Base-by-base conservation (phyloP, 2,888 invertebrate genomes). In the Tanypteryx hageni region DNA sequence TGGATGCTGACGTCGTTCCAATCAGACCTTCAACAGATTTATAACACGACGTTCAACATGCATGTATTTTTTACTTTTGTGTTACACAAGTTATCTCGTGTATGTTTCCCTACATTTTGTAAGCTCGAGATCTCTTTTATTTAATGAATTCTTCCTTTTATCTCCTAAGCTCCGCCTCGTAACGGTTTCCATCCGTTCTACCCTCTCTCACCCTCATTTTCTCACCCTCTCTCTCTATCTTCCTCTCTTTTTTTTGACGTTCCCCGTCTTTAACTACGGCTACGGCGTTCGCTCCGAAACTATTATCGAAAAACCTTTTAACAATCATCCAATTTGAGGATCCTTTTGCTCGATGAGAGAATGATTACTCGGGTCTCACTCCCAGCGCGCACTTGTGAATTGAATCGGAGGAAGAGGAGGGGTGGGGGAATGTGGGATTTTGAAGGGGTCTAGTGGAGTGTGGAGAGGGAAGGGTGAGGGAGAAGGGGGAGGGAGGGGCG, bases 291-390 rank as follows among this genome's bases (percentile, higher is more conserved):
- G 56, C 83, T 83, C n/a, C 83, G n/a, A 83, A 83, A 83, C 56
- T 83, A 83, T 83, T 57, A 83, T 83, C 56, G 83, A 31, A 82
- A 83, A 83, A 83, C 56, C 56, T 83, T 83, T 83, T 83, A 83
- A 83, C 83, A 83, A 83, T 83, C 56, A 83, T 83, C 83, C 83
- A 83, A 83, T 83, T 83, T 83, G 83, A 16, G 56, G 57, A n/a
- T 83, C 83, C 83, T 83, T 83, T 82, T 31, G 82, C 31, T 14
- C 82, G 31, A 82, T 44, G 56, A 56, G 83, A 57, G 18, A 8
- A 56, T 11, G 83, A 83, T 18, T 83, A 10, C 27, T 57, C 31
- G 31, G 27, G 44, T 83, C 83, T 83, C 83, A 82, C 7, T 82
- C 44, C 82, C 44, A 9, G 7, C 8, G 82, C 82, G 16, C 14